A percentile compares a stretch with the other conserved stretches of the same genome.
Conservation (phyloP, 2,797 vertebrate species). For the Erithacus rubecula region DNA sequence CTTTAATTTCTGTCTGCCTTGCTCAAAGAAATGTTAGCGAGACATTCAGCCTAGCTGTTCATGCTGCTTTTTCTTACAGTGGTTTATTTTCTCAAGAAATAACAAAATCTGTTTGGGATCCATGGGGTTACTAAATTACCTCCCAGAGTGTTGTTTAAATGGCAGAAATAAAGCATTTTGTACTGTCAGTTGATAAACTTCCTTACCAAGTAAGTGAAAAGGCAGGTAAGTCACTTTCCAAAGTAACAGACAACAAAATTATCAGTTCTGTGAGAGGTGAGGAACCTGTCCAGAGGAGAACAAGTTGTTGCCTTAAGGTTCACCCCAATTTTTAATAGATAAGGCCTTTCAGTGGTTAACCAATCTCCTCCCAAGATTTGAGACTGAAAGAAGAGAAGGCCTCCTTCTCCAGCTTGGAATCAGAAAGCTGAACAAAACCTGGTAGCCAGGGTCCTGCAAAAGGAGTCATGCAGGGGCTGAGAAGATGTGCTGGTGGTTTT, state of each 20-base stretch:
- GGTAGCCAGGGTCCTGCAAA: not conserved
- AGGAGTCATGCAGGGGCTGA: not conserved
- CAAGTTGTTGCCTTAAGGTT: not conserved
- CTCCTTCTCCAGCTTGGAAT: not conserved
- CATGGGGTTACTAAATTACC: not conserved
- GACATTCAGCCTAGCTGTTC: not conserved
- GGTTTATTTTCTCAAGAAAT: constrained; percentile 5
- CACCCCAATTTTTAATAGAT: constrained; percentile 13
- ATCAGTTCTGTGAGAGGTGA: not conserved
- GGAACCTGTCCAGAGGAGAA: not conserved
- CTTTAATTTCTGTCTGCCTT: not conserved
- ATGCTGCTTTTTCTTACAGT: not conserved
- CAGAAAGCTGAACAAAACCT: not conserved
- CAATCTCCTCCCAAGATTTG: not conserved
- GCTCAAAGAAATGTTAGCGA: not conserved
- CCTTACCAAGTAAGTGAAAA: not conserved
- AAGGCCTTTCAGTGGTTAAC: not conserved
- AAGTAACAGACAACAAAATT: constrained; percentile 21
- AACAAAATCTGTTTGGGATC: not conserved
- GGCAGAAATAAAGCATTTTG: not conserved
- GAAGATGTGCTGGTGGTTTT: not conserved
- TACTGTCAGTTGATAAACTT: not conserved
- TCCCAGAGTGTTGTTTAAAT: not conserved
- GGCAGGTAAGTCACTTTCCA: not conserved
- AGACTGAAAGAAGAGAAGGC: not conserved